phyloP scores from a whole-genome alignment of 2,888 invertebrate genomes.

The Cyaniris semiargus region DNA sequence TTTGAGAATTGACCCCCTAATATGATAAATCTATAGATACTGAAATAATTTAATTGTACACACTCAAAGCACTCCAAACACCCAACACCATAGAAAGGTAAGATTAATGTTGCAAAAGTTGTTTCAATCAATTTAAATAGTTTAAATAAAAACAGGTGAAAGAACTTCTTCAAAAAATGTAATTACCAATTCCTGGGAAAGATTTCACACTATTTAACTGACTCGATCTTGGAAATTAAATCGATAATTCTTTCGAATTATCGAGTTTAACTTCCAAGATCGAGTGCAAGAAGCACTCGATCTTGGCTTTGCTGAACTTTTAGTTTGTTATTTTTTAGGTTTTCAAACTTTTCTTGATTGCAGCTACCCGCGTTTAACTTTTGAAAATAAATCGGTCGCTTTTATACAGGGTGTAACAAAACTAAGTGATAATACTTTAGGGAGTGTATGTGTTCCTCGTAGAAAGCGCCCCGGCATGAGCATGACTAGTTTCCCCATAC shows the following conservation, averaged over 20 bases:
- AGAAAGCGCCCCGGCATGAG: too few species aligned
- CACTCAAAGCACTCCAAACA: too few species aligned
- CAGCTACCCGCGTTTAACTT: background rate
- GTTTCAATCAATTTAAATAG: conserved; percentile 52
- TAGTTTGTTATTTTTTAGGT: background rate
- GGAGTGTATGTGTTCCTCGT: too few species aligned
- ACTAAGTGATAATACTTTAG: too few species aligned
- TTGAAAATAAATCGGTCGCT: background rate
- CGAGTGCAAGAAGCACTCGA: too few species aligned
- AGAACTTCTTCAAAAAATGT: background rate
- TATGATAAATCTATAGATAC: too few species aligned
- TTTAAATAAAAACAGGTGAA: background rate
- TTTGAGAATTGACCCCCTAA: too few species aligned
- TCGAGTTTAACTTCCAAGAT: background rate
- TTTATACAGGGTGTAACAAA: too few species aligned
- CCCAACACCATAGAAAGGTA: background rate
- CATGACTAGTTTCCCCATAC: too few species aligned
- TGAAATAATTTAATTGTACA: too few species aligned
- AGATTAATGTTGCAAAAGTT: background rate
- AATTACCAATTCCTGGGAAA: background rate
- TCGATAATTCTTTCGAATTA: too few species aligned
- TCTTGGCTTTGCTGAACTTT: conserved; percentile 15
- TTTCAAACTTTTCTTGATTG: background rate
- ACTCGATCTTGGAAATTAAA: too few species aligned
- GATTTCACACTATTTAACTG: background rate